A percentile compares a stretch with the other conserved stretches of the same genome.
These are phyloP conservation scores for Steinernema scapterisci DNA, from an alignment of 2,888 invertebrate species.

Conservation along the genomic window DNA sequence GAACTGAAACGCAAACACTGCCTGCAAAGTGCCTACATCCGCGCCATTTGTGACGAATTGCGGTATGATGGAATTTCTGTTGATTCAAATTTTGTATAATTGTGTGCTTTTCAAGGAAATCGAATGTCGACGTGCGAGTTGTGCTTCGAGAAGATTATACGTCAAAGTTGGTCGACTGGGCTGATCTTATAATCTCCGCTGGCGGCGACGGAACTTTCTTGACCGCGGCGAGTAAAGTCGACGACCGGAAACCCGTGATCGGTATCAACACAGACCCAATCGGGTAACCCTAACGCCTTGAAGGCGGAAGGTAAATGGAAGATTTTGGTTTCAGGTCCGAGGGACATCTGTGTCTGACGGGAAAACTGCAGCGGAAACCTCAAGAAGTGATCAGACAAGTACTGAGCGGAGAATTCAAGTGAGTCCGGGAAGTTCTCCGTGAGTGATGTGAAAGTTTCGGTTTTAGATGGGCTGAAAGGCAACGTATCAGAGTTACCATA, in stretches of 20 bases:
- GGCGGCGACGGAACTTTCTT: conserved; percentile 67
- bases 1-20: conserved; percentile 45
- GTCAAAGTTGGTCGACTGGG: conserved; percentile 43
- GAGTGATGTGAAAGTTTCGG: not conserved
- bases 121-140: conserved; percentile 49
- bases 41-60: conserved; percentile 41
- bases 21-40: conserved; percentile 41
- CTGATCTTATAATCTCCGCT: conserved; percentile 63
- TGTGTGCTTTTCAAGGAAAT: conserved; percentile 44
- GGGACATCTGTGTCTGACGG: conserved; percentile 63
- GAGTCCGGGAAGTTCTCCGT: conserved; percentile 73
- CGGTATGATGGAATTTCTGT: conserved; percentile 32
- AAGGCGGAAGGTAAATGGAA: not conserved
- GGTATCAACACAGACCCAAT: conserved; percentile 66
- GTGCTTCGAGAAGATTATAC: conserved; percentile 48
- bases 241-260: conserved; percentile 57
- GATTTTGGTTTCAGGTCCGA: conserved; percentile 51
- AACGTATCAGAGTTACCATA: conserved; percentile 85
- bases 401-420: conserved; percentile 73
- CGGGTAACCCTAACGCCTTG: conserved; percentile 42
- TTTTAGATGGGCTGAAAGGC: conserved; percentile 80
- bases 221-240: conserved; percentile 58
- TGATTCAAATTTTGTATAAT: not conserved
- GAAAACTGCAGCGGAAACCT: conserved; percentile 54
- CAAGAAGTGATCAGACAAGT: conserved; percentile 71